Base-by-base conservation (phyloP, 2,113 vertebrate genomes). In the Megaceryle maxima region DNA sequence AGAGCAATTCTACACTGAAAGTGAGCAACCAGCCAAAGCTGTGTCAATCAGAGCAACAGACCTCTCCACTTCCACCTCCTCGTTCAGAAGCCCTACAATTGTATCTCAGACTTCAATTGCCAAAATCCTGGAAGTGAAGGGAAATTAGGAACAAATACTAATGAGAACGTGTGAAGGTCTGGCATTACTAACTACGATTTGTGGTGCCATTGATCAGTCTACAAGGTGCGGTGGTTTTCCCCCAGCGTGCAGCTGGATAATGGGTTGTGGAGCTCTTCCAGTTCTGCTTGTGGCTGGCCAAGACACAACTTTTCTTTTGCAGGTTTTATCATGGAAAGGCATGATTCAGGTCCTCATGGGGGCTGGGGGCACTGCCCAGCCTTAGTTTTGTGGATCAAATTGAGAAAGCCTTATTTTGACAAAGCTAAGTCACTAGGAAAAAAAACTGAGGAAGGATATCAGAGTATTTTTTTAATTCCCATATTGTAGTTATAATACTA, bases 1-100 rank as follows among this genome's bases (percentile, higher is more conserved):
- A 93, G 88, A 87, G 83, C 35, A 93, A 73, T 88, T 87, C 57
- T 68, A 62, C 41, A 2, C 63, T 76, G 60, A 33, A 73, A 96
- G 68, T 18, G 74, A 96, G 73, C 83, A 95, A 68, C 53, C 59
- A 93, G 76, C 51, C 93, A 88, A 78, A 75, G 76, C 66, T 87
- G n/a, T 29, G 13, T 83, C 92, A 86, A 2, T 87, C 85, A 91
- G 79, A 24, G 35, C 21, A 69, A 44, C 67, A 90, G 67, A 79
- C n/a, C 74, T 73, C 78, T 84, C 78, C 84, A 35, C 31, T 69
- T 43, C 37, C 64, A 83, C 50, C 31, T 79, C 72, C 63, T 51
- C 70, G 48, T 73, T 88, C 44, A 59, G 75, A 21, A 44, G 43
- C 57, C 67, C 64, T 41, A 2, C 50, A 37, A 2, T 12, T 5